phyloP scores from a whole-genome alignment of 1,140 invertebrate genomes.

The Trachymyrmex septentrionalis region DNA sequence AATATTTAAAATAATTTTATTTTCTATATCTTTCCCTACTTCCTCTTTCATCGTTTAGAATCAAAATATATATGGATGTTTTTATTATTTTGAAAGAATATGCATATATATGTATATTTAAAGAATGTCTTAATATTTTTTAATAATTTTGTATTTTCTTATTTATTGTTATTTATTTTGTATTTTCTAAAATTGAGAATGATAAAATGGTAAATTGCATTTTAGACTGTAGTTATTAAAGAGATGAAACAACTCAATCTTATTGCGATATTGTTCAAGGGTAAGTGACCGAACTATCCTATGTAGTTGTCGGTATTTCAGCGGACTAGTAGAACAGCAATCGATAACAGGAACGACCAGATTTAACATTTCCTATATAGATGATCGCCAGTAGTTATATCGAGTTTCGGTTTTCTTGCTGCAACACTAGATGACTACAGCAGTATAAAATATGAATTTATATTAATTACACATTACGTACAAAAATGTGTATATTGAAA shows the following conservation, averaged over 20 bases:
- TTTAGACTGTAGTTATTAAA: conserved; percentile 6
- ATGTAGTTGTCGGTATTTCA: conserved; percentile 20
- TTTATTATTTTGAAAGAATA: not conserved
- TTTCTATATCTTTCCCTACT: not conserved
- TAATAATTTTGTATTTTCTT: not conserved
- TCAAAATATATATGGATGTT: not conserved
- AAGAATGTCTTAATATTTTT: not conserved
- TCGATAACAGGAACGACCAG: not conserved
- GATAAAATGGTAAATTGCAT: not conserved
- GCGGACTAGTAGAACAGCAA: not conserved
- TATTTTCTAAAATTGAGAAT: not conserved
- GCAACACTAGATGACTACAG: not conserved
- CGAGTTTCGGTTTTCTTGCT: not conserved
- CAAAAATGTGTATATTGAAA: not conserved
- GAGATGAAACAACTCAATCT: not conserved
- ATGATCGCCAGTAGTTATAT: not conserved
- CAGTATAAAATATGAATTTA: not conserved
- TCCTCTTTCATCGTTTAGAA: not conserved
- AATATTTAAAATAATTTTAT: conserved; percentile 7
- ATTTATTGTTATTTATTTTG: too few relatives aligned
- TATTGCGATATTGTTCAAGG: not conserved
- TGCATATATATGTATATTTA: not conserved
- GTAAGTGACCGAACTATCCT: not conserved
- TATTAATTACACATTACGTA: not conserved
- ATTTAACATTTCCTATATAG: not conserved